Evolutionary conservation across 2,888 invertebrate species (phyloP).

Genomic region (Pristionchus mayeri): DNA sequence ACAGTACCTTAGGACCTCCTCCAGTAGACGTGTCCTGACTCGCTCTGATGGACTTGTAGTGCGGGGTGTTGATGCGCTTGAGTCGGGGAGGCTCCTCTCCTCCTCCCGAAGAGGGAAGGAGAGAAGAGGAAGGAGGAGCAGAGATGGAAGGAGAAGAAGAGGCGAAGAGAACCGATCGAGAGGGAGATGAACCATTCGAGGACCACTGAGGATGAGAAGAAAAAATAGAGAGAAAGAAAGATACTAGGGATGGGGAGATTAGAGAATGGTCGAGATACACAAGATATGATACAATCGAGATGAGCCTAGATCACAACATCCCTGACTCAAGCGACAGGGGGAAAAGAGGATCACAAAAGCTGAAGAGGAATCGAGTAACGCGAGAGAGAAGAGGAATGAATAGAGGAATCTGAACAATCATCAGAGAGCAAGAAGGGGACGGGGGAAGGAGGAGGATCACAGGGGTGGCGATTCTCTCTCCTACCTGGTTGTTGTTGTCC

Average conservation of each 20-base stretch:
- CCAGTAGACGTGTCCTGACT: neutral
- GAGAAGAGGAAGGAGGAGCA: slow-evolving; percentile 49
- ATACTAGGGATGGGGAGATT: neutral
- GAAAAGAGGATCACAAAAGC: neutral
- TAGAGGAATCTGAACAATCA: neutral
- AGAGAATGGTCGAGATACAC: too few species aligned
- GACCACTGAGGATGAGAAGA: slow-evolving; percentile 4
- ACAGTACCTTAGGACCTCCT: slow-evolving; percentile 45
- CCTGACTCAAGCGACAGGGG: neutral
- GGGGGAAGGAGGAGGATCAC: neutral
- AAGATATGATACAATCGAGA: neutral
- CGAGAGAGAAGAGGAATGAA: neutral
- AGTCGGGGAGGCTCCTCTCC: slow-evolving; percentile 80
- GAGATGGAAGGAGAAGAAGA: neutral
- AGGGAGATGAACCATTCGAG: neutral
- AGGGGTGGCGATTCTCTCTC: neutral
- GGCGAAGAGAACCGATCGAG: slow-evolving; percentile 43
- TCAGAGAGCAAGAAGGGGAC: too few species aligned
- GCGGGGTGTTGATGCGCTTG: slow-evolving; percentile 95
- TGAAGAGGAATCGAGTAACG: neutral
- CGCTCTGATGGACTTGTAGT: slow-evolving; percentile 98
- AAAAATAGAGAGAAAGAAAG: neutral
- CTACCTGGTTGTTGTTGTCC: slow-evolving; percentile 44
- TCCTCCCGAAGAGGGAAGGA: slow-evolving; percentile 78
- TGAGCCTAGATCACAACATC: neutral